Evolutionary conservation across 2,797 vertebrate genomes (phyloP).

Genomic region (Eulemur rubriventer): DNA sequence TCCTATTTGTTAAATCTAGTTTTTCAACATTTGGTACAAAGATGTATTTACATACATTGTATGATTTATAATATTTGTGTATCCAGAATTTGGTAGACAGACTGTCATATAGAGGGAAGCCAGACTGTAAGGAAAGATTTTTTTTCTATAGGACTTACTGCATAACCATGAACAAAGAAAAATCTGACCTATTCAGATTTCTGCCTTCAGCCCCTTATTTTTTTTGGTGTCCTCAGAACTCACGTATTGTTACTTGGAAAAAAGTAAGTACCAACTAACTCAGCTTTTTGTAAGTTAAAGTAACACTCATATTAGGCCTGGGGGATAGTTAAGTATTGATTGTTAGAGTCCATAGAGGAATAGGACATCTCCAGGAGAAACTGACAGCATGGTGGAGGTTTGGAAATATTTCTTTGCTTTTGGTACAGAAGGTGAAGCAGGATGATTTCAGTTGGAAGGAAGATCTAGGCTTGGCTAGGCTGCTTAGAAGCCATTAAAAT

Average conservation of each 20-base stretch:
- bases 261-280: not conserved
- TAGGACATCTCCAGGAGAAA: not conserved
- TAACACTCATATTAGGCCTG: not conserved
- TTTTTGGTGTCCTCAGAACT: not conserved
- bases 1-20: not conserved
- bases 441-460: not conserved
- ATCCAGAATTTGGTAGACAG: not conserved
- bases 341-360: not conserved
- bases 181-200: not conserved
- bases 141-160: not conserved
- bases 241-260: not conserved
- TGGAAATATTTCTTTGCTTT: constrained; percentile 6
- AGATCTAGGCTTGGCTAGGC: not conserved
- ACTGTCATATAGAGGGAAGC: not conserved
- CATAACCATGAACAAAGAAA: not conserved
- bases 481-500: not conserved
- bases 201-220: not conserved
- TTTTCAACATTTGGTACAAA: constrained; percentile 23
- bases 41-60: not conserved
- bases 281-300: not conserved
- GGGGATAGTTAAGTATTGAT: not conserved
- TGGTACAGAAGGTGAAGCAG: not conserved
- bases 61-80: not conserved
- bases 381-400: not conserved
- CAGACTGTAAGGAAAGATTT: not conserved